These are phyloP conservation scores for Caerostris extrusa DNA, from an alignment of 1,140 invertebrate species.

Conservation along the genomic window DNA sequence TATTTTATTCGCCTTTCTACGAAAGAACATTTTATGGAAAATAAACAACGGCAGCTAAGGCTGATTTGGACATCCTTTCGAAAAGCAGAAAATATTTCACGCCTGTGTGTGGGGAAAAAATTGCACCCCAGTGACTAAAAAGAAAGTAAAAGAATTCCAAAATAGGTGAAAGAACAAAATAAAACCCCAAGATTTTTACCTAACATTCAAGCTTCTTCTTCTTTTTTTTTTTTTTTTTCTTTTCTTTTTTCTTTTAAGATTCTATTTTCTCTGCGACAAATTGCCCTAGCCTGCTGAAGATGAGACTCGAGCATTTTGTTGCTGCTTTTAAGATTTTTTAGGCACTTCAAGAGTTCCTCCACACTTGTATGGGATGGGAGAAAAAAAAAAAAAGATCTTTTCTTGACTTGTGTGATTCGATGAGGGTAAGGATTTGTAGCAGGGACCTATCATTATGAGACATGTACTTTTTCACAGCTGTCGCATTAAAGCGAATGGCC, in stretches of 20 bases:
- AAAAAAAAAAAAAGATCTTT: not conserved
- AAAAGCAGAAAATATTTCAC: conserved; percentile 7
- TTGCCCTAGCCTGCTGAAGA: not conserved
- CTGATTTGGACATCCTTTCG: not conserved
- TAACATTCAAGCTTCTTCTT: not conserved
- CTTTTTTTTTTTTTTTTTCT: not conserved
- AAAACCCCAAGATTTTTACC: conserved; percentile 2
- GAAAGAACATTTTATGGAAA: conserved; percentile 3
- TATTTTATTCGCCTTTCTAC: not conserved
- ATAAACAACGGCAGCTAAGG: not conserved
- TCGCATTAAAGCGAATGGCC: conserved; percentile 23
- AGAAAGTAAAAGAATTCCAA: not conserved
- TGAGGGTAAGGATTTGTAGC: conserved; percentile 26
- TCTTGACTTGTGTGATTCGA: not conserved
- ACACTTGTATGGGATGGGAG: not conserved
- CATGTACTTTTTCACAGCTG: conserved; percentile 62
- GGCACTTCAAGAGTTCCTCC: conserved; percentile 22
- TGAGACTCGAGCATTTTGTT: not conserved
- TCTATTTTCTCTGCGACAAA: conserved; percentile 48
- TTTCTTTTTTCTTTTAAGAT: not conserved
- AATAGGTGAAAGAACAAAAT: conserved; percentile 30
- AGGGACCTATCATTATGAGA: conserved; percentile 44
- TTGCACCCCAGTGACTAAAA: conserved; percentile 22
- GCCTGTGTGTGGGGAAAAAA: not conserved
- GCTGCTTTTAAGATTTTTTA: conserved; percentile 3